A percentile compares a stretch with the other conserved stretches of the same genome.
Evolutionary conservation across 2,888 invertebrate genomes (phyloP).

Genomic region (Pocota personata): DNA sequence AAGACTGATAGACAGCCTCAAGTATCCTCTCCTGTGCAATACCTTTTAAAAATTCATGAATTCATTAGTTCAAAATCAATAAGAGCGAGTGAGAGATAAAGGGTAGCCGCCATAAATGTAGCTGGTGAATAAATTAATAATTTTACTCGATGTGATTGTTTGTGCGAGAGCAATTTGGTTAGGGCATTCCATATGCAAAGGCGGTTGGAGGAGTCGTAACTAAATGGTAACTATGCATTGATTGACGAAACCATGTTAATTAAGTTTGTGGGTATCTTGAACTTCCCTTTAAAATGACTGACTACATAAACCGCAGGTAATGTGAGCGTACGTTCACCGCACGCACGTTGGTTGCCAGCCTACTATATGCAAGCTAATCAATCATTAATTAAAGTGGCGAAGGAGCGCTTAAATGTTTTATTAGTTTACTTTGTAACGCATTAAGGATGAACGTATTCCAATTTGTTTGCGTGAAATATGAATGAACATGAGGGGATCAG

Average conservation of each 20-base stretch:
- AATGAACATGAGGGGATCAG: background rate
- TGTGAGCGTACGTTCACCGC: background rate
- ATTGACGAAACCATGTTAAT: constrained; percentile 25
- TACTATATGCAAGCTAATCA: constrained; percentile 6
- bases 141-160: background rate
- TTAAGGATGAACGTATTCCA: background rate
- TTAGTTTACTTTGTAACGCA: background rate
- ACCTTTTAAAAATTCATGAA: constrained; percentile 7
- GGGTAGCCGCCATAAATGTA: background rate
- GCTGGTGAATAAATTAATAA: constrained; percentile 33
- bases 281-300: constrained; percentile 5
- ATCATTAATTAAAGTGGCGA: constrained; percentile 23
- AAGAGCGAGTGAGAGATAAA: background rate
- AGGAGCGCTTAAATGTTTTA: constrained; percentile 21
- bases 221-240: background rate
- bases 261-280: constrained; percentile 11
- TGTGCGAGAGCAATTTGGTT: background rate
- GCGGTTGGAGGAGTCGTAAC: background rate
- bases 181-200: background rate
- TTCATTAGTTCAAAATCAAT: constrained; percentile 14
- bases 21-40: background rate
- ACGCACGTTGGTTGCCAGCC: background rate
- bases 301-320: background rate
- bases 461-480: constrained; percentile 17
- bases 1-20: background rate